A percentile compares a stretch with the other conserved stretches of the same genome.
phyloP scores from a whole-genome alignment of 2,113 vertebrate genomes.

The Etheostoma cragini region DNA sequence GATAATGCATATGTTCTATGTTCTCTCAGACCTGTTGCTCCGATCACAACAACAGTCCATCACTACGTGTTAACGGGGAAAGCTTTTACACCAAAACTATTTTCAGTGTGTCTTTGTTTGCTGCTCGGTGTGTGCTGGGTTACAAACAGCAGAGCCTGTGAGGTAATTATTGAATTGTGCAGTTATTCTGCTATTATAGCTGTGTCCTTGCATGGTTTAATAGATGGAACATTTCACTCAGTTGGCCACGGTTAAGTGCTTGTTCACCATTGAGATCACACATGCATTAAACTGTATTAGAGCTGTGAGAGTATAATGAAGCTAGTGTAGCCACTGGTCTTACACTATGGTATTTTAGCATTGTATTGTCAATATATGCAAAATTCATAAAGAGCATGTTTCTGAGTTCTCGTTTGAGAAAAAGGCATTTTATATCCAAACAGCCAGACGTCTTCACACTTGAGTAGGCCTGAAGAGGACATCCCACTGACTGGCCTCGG shows the following conservation, averaged over 20 bases:
- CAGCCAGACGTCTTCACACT: not conserved
- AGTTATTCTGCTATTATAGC: conserved; percentile 25
- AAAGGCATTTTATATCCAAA: not conserved
- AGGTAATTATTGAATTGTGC: conserved; percentile 23
- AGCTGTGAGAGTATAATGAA: conserved; percentile 5
- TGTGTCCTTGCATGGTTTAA: conserved; percentile 7
- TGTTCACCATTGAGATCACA: conserved; percentile 3
- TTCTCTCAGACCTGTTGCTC: too few relatives aligned
- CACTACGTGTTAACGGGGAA: not conserved
- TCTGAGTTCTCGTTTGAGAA: not conserved
- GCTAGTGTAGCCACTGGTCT: not conserved
- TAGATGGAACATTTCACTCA: conserved; percentile 31
- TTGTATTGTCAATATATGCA: not conserved
- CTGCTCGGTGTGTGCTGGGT: not conserved
- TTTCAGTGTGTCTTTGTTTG: conserved; percentile 4
- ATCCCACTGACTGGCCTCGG: not conserved
- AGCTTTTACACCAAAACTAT: conserved; percentile 19
- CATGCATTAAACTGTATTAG: not conserved
- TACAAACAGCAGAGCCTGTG: not conserved
- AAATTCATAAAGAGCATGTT: not conserved
- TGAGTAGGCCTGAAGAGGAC: not conserved
- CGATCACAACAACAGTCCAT: conserved; percentile 7
- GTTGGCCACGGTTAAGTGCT: conserved; percentile 10
- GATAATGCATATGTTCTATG: conserved; percentile 32
- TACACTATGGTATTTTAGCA: not conserved